Evolutionary conservation across 2,888 invertebrate species (phyloP).

Genomic region (Shargacucullia verbasci): DNA sequence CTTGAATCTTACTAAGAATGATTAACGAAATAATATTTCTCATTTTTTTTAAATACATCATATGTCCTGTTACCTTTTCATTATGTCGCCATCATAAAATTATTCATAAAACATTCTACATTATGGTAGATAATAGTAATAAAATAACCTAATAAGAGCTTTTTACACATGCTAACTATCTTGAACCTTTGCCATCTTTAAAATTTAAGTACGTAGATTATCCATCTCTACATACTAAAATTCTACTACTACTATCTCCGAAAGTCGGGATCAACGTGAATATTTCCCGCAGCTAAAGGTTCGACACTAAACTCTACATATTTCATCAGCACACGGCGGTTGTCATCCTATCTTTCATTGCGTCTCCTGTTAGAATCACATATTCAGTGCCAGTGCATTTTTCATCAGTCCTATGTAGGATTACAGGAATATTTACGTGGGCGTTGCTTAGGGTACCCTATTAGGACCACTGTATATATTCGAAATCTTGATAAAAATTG

Average conservation of each 20-base stretch:
- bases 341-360: constrained; percentile 70
- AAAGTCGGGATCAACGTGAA: constrained; percentile 40
- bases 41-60: no score
- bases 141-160: no score
- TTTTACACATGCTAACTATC: constrained; percentile 12
- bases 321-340: constrained; percentile 61
- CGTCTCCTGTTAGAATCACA: constrained; percentile 67
- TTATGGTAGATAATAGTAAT: no score
- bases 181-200: constrained; percentile 19
- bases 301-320: constrained; percentile 69
- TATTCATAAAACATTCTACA: no score
- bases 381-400: constrained; percentile 79
- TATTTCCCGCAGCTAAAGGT: constrained; percentile 52
- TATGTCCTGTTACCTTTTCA: no score
- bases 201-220: constrained; percentile 42
- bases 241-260: no score
- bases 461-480: constrained; percentile 28
- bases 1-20: no score
- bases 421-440: constrained; percentile 60
- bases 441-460: constrained; percentile 49
- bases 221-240: constrained; percentile 14
- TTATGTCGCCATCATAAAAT: no score
- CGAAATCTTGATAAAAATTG: constrained; percentile 11
- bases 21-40: no score
- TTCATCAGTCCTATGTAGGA: constrained; percentile 74